Evolutionary conservation across 2,888 invertebrate genomes (phyloP), one percentile per base, ranked within the genome.

Genomic region (Dendrolimus pini): DNA sequence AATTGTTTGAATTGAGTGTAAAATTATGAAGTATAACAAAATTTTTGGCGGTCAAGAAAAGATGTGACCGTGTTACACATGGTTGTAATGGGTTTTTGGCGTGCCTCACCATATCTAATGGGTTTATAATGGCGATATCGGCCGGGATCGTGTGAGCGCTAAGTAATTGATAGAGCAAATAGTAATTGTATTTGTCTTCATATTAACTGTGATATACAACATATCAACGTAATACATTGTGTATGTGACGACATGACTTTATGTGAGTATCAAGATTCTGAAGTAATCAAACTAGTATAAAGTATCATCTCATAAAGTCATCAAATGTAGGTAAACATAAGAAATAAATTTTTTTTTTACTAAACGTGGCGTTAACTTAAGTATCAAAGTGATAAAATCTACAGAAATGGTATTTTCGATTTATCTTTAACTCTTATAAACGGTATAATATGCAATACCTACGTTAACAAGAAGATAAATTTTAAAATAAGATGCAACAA

Each of bases 31-130:
- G 81, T 82, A 79, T 81, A 82, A 81, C 79, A 70, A 67, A 68
- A 84, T 86, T 86, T 88, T 87, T 82, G 87, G 81, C 80, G 79
- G 77, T 72, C 72, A 72, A 82, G 78, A 85, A 86, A 83, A 73
- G 76, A 80, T 79, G 85, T 89, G 86, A 89, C 89, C 89, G 89
- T 87, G 89, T 89, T 89, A 88, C 77, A 75, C 76, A 72, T 76
- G 75, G 68, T 73, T 70, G 82, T 89, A 89, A 89, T 89, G 88
- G 75, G 69, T 74, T 68, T 77, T 85, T 89, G 75, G 87, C 89
- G 89, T 89, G 89, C 81, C 71, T 69, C 74, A 73, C 79, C 79
- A 78, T 80, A 81, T 82, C 85, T 89, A 87, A 89, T 88, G 87
- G 74, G 71, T 74, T 87, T 89, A 88, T 89, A 89, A 89, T 89